Evolutionary conservation across 2,797 vertebrate species (phyloP).

Genomic region (Gastrophryne carolinensis): DNA sequence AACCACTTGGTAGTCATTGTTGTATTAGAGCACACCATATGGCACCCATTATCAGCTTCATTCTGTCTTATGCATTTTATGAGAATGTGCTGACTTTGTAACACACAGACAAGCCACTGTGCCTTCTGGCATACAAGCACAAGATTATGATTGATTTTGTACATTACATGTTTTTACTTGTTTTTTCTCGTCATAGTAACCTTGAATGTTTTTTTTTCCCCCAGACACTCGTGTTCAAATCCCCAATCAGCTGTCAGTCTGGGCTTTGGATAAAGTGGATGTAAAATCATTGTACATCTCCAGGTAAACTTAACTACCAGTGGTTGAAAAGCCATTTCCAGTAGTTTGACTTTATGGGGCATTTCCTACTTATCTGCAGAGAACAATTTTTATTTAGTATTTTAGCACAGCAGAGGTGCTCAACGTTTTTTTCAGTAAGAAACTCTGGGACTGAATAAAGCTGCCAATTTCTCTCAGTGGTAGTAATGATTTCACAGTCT

Average conservation of each 20-base stretch:
- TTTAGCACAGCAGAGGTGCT: slow-evolving; percentile 37
- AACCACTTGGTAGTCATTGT: no score
- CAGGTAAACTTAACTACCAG: slow-evolving; percentile 21
- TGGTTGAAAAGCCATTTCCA: slow-evolving; percentile 20
- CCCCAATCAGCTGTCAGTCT: not conserved
- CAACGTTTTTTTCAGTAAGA: slow-evolving; percentile 9
- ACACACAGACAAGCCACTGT: no score
- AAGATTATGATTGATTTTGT: no score
- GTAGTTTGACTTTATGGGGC: slow-evolving; percentile 31
- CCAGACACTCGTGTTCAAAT: not conserved
- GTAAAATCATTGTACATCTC: slow-evolving; percentile 23
- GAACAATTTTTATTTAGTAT: slow-evolving; percentile 33
- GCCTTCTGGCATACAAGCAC: no score
- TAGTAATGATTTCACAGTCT: slow-evolving; percentile 45
- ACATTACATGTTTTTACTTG: no score
- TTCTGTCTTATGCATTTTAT: not conserved
- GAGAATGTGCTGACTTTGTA: no score
- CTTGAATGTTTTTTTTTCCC: no score
- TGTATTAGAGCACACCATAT: no score
- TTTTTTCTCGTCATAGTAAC: no score
- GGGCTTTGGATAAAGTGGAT: not conserved
- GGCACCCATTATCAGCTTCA: not conserved
- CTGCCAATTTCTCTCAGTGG: slow-evolving; percentile 24
- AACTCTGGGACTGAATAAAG: slow-evolving; percentile 37
- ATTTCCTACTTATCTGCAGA: slow-evolving; percentile 33